phyloP scores from a whole-genome alignment of 2,113 vertebrate species.

The Theropithecus gelada region DNA sequence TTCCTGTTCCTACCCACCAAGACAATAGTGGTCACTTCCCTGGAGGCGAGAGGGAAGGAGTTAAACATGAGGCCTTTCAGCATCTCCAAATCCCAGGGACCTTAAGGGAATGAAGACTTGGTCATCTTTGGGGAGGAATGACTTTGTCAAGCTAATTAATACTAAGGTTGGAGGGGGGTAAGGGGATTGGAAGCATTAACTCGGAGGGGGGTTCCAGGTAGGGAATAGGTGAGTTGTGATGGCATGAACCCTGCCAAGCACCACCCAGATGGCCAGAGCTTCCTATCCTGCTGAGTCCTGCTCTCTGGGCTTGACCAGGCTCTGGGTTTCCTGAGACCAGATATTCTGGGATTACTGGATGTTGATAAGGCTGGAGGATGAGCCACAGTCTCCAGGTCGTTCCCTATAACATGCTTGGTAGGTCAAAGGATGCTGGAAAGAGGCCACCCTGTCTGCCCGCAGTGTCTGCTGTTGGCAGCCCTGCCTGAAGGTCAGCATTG shows the following conservation, averaged over 20 bases:
- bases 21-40: background rate
- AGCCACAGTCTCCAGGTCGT: background rate
- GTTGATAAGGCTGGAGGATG: slow-evolving; percentile 48
- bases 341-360: slow-evolving; percentile 56
- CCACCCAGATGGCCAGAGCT: background rate
- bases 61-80: background rate
- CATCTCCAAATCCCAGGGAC: background rate
- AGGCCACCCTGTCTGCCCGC: background rate
- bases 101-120: background rate
- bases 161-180: background rate
- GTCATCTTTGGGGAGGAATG: background rate
- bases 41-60: background rate
- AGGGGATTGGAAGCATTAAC: background rate
- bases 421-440: background rate
- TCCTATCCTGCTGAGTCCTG: background rate
- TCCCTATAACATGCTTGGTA: background rate
- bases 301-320: slow-evolving; percentile 43
- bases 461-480: background rate
- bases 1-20: background rate
- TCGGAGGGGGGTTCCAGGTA: slow-evolving; percentile 65
- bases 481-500: background rate
- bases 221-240: slow-evolving; percentile 58
- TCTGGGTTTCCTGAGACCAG: slow-evolving; percentile 45
- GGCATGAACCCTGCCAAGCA: background rate
- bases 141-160: slow-evolving; percentile 69